Base-by-base conservation (phyloP, 2,888 invertebrate genomes). In the Macropis europaea region DNA sequence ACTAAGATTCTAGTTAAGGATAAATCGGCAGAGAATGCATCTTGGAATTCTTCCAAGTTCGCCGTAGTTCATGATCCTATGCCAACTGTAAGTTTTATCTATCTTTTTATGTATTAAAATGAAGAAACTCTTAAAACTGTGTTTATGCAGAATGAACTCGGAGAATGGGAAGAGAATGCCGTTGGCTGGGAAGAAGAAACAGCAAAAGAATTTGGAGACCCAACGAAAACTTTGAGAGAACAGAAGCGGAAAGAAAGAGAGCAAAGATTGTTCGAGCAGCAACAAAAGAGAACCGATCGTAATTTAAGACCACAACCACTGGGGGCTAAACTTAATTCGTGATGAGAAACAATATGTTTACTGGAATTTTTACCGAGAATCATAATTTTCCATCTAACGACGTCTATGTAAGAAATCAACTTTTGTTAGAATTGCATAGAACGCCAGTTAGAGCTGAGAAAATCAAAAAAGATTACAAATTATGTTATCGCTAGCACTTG, bases 121-220 rank as follows among this genome's bases (percentile, higher is more conserved):
- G 7, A 24, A 9, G 1, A n/a, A 28, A 3, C 9, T 43, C 28
- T 6, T 34, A 40, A 40, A 30, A 0, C 17, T 7, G n/a, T 38
- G 0, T 47, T 54, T 63, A 68, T 64, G 6, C 57, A 91, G 91
- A 90, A 90, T 45, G 92, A 92, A 74, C 87, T 92, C 13, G 91
- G 90, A 77, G 92, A 92, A 73, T 92, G 92, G 92, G 90, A 90
- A 63, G 92, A 92, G 52, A 91, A 91, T 71, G 87, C 84, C 17
- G 90, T 88, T n/a, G 91, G 91, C 28, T 92, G 92, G 92, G 92
- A 92, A 72, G 92, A 92, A 77, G 86, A 88, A 72, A 86, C 87
- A 0, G 61, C 78, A 0, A 84, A 88, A 53, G 88, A 89, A 70
- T 86, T 87, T 42, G 86, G 84, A 6, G 87, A 89, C 61, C 74